Evolutionary conservation across 2,888 invertebrate species (phyloP).

Genomic region (Apamea anceps): DNA sequence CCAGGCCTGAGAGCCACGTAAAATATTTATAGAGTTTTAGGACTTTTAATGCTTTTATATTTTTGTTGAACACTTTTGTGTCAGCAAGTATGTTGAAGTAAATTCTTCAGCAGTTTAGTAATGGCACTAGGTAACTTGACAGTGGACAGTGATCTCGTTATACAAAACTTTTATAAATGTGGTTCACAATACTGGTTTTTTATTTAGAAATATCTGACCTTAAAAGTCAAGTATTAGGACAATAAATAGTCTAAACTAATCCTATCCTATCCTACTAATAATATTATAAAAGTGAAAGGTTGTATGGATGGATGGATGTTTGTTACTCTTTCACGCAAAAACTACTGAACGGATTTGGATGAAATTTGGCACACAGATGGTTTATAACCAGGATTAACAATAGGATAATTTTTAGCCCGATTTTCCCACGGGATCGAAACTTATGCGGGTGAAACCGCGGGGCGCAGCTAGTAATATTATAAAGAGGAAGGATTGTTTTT

Average conservation of each 20-base stretch:
- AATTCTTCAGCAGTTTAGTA: slow-evolving; percentile 6
- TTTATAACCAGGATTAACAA: too few relatives aligned
- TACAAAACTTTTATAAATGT: neutral
- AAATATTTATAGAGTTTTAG: slow-evolving; percentile 52
- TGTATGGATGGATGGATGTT: too few relatives aligned
- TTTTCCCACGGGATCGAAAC: too few relatives aligned
- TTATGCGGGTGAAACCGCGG: too few relatives aligned
- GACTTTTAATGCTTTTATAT: slow-evolving; percentile 55
- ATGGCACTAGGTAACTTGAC: neutral
- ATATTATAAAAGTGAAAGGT: too few relatives aligned
- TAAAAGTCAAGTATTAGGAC: neutral
- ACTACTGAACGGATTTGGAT: too few relatives aligned
- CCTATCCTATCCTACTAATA: too few relatives aligned
- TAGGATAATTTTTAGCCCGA: too few relatives aligned
- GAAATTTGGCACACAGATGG: too few relatives aligned
- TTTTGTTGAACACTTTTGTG: slow-evolving; percentile 44
- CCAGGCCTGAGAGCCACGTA: slow-evolving; percentile 40
- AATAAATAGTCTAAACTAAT: neutral
- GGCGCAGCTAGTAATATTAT: too few relatives aligned
- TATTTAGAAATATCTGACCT: neutral
- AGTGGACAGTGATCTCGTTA: neutral
- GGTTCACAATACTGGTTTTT: neutral
- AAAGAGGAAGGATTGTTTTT: too few relatives aligned
- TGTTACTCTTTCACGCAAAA: too few relatives aligned
- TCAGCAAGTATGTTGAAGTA: slow-evolving; percentile 4